Percentiles rank a stretch among this genome's conserved stretches.
Conservation (phyloP, 2,888 invertebrate genomes). For the Megamerina dolium region DNA sequence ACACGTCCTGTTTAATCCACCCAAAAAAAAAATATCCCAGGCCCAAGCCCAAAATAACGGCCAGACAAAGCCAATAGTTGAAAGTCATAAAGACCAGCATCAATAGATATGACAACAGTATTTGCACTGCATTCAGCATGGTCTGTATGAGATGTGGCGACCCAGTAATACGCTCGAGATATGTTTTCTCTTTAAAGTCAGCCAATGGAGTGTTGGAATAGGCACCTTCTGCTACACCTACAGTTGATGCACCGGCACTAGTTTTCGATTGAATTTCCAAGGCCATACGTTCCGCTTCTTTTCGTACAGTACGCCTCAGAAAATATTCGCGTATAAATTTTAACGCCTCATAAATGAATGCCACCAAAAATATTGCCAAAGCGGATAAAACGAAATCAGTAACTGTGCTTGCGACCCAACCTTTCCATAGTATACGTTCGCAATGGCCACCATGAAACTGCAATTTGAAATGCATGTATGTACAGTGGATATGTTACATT, state of each 20-base stretch:
- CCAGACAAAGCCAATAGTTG: constrained; percentile 47
- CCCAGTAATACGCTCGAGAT: constrained; percentile 30
- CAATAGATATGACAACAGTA: constrained; percentile 41
- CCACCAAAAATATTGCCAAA: constrained; percentile 80
- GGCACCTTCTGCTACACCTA: constrained; percentile 18
- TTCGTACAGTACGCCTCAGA: constrained; percentile 26
- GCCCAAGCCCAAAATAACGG: constrained; percentile 41
- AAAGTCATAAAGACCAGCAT: constrained; percentile 48
- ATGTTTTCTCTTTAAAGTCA: constrained; percentile 24
- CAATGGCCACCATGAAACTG: constrained; percentile 74
- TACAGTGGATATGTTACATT: neutral
- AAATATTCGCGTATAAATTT: constrained; percentile 67
- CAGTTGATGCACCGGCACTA: constrained; percentile 1
- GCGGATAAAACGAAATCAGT: constrained; percentile 81
- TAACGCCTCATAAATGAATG: constrained; percentile 89
- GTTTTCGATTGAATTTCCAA: constrained; percentile 27
- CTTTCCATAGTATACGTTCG: constrained; percentile 72
- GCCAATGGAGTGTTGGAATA: constrained; percentile 31
- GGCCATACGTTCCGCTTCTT: constrained; percentile 27
- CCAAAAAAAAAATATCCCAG: constrained; percentile 46
- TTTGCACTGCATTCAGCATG: constrained; percentile 39
- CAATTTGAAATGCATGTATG: constrained; percentile 44
- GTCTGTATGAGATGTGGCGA: constrained; percentile 39
- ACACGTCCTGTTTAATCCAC: constrained; percentile 37
- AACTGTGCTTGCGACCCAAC: constrained; percentile 67